Evolutionary conservation across 1,140 invertebrate species (phyloP), one percentile per base, ranked within the genome.

Genomic region (Drosophila insularis): DNA sequence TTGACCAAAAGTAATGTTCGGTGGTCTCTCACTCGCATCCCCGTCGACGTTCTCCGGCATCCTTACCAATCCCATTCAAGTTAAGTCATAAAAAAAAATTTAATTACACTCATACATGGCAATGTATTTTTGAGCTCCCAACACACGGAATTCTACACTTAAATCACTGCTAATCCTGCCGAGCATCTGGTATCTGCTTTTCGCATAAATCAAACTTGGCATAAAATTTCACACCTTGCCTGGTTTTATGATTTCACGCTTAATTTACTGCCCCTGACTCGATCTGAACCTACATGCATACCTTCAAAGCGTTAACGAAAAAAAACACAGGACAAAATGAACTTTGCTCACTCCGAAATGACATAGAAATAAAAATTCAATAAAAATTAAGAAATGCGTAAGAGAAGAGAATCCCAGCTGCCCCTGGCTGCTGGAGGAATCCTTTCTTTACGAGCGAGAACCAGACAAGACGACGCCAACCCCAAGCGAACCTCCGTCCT

Each of bases 211-310:
- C 82, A 86, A 74, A 69, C 75, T 60, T 79, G 79, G 79, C 84
- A 86, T 86, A 79, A 86, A 86, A 86, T 86, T 86, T 86, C 82
- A 87, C 84, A 86, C 82, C 82, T 86, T 87, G 84, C 79, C 82
- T 77, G 82, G 56, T 87, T 86, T 87, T 87, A 87, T 75, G 84
- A 87, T 76, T 86, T 67, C 60, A 87, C 82, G 75, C 82, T 87
- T 86, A 86, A 86, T 86, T 86, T 86, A 86, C 78, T 81, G 78
- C 68, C 78, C 72, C 78, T 81, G 78, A 65, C 78, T 73, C 78
- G 69, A 77, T 81, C 78, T 64, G 77, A 70, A 46, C 7, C 37
- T 39, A 37, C 35, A 23, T 10, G 17, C 19, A 13, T 4, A 35
- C 5, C 17, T 14, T 19, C 2, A 67, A 63, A 50, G 43, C 7